These are phyloP conservation scores for Tachysurus vachellii DNA, from an alignment of 2,113 vertebrate genomes.

Conservation along the genomic window DNA sequence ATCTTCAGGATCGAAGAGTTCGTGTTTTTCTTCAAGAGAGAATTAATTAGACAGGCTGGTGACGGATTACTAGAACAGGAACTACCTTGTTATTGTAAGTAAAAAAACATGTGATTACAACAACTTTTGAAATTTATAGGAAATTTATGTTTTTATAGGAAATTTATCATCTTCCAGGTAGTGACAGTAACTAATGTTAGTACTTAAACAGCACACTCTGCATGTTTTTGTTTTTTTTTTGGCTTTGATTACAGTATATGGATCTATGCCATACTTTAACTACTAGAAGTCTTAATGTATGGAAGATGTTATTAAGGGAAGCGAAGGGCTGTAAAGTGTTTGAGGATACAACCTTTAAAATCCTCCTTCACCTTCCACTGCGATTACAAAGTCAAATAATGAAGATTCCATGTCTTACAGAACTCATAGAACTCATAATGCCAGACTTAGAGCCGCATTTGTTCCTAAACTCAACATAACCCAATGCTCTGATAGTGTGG, in stretches of 20 bases:
- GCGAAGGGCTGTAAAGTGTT: not conserved
- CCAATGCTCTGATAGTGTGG: conserved; percentile 10
- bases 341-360: not conserved
- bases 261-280: not conserved
- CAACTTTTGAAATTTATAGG: too few species aligned
- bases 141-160: not conserved
- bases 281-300: not conserved
- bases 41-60: not conserved
- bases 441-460: not conserved
- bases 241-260: not conserved
- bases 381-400: not conserved
- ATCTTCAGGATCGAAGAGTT: not conserved
- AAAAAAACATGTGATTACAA: too few species aligned
- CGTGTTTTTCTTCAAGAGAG: not conserved
- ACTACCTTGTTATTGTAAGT: not conserved
- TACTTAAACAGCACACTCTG: not conserved
- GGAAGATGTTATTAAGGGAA: not conserved
- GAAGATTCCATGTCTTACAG: not conserved
- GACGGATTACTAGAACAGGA: not conserved
- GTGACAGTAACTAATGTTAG: too few species aligned
- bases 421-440: conserved; percentile 8
- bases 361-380: not conserved
- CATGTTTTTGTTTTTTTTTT: not conserved
- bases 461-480: not conserved
- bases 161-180: too few species aligned